Base-by-base conservation (phyloP, 2,797 vertebrate species). In the Steatocranus sp. region DNA sequence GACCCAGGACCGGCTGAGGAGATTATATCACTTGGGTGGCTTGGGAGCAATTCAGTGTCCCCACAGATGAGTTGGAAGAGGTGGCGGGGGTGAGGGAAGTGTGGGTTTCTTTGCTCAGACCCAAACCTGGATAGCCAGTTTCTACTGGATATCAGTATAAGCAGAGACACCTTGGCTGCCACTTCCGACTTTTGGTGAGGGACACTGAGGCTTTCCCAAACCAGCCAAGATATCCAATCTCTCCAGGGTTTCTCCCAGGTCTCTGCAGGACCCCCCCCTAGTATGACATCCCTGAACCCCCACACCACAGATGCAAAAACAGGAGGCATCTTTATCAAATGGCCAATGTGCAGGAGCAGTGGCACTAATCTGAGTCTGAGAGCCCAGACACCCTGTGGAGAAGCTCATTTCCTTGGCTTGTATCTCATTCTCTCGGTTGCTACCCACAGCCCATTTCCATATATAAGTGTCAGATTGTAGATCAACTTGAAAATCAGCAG, bases 1-100 rank as follows among this genome's bases (percentile, higher is more conserved):
- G 0, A 34, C 30, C 4, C 18, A 5, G 18, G 32, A 12, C 32
- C 0, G 0, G 30, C 11, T 36, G 18, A n/a, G 18, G 4, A 36
- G 32, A 20, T 8, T 0, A 36, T n/a, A 36, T 3, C 30, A 36
- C 54, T 0, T 3, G 15, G 56, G 56, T 61, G 30, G 56, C 6
- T 61, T 61, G 32, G 18, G 18, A 61, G 32, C 4, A 0, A 34
- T 61, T 61, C 17, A n/a, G 30, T 34, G 1, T 0, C 30, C 17
- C 56, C 30, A 34, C 56, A 61, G 56, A 34, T 61, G 56, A 61
- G 30, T 17, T 61, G 30, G 30, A 61, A 11, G 56, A 61, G 30
- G 30, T 34, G 56, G 56, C 0, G 1, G 30, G 2, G 30, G 30
- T n/a, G 30, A 61, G 30, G 56, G 56, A 34, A 61, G 10, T 34